A percentile compares a stretch with the other conserved stretches of the same genome.
Evolutionary conservation across 2,797 vertebrate species (phyloP).

Genomic region (Sciurus carolinensis): DNA sequence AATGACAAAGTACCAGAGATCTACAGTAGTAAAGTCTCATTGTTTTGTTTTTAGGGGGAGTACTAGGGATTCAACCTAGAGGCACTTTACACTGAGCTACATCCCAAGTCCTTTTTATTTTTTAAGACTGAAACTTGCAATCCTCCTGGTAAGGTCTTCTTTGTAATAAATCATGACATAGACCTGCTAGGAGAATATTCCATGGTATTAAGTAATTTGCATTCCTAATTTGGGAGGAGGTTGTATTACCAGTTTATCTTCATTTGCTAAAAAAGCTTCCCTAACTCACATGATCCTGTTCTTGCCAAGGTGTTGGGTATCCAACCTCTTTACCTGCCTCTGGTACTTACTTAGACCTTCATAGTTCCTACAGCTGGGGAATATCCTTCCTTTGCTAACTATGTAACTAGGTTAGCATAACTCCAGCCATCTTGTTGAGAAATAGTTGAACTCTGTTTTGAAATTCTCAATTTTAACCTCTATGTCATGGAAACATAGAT

Average conservation of each 20-base stretch:
- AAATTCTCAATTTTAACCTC: neutral
- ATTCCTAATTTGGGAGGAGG: neutral
- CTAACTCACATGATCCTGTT: neutral
- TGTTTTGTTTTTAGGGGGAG: too few species aligned
- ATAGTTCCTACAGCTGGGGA: neutral
- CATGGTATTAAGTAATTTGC: neutral
- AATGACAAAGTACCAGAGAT: neutral
- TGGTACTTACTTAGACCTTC: neutral
- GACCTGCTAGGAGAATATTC: neutral
- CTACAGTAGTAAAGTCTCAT: neutral
- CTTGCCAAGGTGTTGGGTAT: neutral
- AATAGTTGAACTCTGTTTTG: too few species aligned
- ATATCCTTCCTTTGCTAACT: neutral
- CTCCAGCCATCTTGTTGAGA: neutral
- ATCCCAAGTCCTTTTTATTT: too few species aligned
- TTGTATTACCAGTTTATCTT: conserved; percentile 22
- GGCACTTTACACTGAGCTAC: too few species aligned
- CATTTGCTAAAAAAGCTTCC: neutral
- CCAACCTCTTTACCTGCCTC: neutral
- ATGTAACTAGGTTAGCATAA: neutral
- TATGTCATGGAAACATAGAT: neutral
- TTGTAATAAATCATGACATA: neutral
- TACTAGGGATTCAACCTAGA: too few species aligned
- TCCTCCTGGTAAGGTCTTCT: neutral
- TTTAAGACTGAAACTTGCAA: too few species aligned